Evolutionary conservation across 2,113 vertebrate species (phyloP), one percentile per base, ranked within the genome.

Genomic region (Pseudonaja textilis): DNA sequence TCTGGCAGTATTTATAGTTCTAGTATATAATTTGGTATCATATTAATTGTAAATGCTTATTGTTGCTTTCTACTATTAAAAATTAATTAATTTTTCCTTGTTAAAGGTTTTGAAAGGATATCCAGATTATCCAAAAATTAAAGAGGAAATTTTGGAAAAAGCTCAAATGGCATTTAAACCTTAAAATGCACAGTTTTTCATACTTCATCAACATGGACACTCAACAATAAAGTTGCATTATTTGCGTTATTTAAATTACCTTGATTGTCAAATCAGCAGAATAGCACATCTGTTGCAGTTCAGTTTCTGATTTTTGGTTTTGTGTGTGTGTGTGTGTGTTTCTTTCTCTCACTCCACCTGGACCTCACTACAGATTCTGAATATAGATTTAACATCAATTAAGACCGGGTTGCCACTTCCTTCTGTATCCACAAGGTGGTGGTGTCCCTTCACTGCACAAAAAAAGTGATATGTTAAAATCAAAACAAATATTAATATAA

Each of bases 101-200:
- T 86, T 92, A 45, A 88, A 97, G 97, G 97, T 98, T 64, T 96
- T 98, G 90, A 94, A 26, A 45, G 91, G 96, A 64, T 88, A 96
- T 93, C 98, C 97, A 91, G 96, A 95, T 96, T 98, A 98, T 91
- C 97, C 98, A 55, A 97, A 96, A 94, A 97, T 98, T 91, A 95
- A 91, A 94, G 95, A 96, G 87, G 98, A 98, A 59, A 96, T 98
- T 94, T 90, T 98, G 95, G 95, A 96, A 93, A 98, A 98, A 88
- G 97, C 97, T 22, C 96, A 95, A 93, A 74, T 93, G 45, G 97
- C 96, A 92, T 93, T 98, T 18, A 97, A 94, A 91, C 95, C 95
- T 26, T 98, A 96, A 95, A 88, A 74, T 69, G 26, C 22, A 4
- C 5, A 4, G 45, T 90, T 56, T 34, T 7, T 39, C 12, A 87